Base-by-base conservation (phyloP, 2,113 vertebrate genomes). In the Xiphophorus hellerii region DNA sequence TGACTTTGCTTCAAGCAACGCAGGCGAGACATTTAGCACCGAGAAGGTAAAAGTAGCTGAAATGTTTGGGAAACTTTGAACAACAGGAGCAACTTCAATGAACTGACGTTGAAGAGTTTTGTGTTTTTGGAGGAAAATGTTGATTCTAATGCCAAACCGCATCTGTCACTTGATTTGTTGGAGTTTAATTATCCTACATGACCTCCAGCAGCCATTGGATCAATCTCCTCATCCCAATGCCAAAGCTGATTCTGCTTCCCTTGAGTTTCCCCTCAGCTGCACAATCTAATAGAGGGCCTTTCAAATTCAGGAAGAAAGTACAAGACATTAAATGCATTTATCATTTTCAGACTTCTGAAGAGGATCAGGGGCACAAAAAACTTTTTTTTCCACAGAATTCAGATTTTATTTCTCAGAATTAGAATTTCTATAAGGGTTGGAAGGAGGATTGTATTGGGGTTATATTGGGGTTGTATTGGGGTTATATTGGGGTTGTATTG, bases 201-300 rank as follows among this genome's bases (percentile, higher is more conserved):
- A 74, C 61, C 69, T 29, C 54, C 5, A 9, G 22, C 17, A 25
- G 29, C 65, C 64, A 66, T 65, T 6, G 31, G 67, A 83, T 69
- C 39, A 66, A 73, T 80, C 64, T 73, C 54, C 62, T 73, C 39
- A 62, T 27, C 58, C 58, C 54, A 60, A 33, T 76, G 78, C 61
- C 44, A 48, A 67, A 39, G 66, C 48, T 79, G 81, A 81, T 75
- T 77, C 70, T 74, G 31, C 76, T 73, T 48, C 74, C 69, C 81
- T 73, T 58, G 51, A 39, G 14, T n/a, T 77, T 27, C 28, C 35
- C 71, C 71, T 62, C 64, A 42, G 60, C 8, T 77, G 2, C 62
- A 54, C 65, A 61, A 75, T 82, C 64, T n/a, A 37, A 37, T 12
- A 37, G 35, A 37, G 2, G 35, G 35, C 35, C 10, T 37, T 37